Conservation (phyloP, 2,113 vertebrate genomes). For the Cebidichthys violaceus region DNA sequence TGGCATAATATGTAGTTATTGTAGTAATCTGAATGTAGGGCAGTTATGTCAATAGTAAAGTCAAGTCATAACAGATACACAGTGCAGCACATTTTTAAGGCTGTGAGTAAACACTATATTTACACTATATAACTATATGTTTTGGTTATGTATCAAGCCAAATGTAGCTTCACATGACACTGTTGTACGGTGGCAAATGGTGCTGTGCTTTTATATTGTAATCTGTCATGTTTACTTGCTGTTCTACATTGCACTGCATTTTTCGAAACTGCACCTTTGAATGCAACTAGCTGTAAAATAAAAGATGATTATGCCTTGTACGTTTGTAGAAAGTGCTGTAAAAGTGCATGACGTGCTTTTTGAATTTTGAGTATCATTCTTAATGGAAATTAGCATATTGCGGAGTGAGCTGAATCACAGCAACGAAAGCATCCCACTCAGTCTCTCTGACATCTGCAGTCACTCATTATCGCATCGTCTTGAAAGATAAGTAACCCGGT, state of each 20-base stretch:
- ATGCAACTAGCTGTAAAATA: constrained; percentile 59
- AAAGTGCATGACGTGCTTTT: constrained; percentile 37
- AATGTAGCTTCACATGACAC: constrained; percentile 47
- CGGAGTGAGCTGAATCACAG: constrained; percentile 48
- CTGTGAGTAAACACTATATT: neutral
- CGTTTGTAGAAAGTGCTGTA: constrained; percentile 16
- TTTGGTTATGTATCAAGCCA: constrained; percentile 26
- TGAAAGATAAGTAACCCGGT: constrained; percentile 82
- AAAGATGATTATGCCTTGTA: constrained; percentile 23
- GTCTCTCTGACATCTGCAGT: constrained; percentile 88
- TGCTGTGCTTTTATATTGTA: constrained; percentile 55
- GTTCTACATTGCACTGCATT: constrained; percentile 59
- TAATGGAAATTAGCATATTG: constrained; percentile 42
- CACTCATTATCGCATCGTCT: constrained; percentile 87
- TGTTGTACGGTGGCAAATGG: constrained; percentile 62
- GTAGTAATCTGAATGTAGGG: neutral
- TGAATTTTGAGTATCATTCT: constrained; percentile 26
- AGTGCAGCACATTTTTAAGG: constrained; percentile 10
- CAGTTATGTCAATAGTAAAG: neutral
- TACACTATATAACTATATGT: too few relatives aligned
- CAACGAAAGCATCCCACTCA: constrained; percentile 39
- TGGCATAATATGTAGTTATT: constrained; percentile 31
- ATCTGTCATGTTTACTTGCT: constrained; percentile 51
- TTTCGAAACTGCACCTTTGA: constrained; percentile 56
- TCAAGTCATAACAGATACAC: neutral